phyloP scores from a whole-genome alignment of 1,140 invertebrate species.

The Brachionus paranguensis region DNA sequence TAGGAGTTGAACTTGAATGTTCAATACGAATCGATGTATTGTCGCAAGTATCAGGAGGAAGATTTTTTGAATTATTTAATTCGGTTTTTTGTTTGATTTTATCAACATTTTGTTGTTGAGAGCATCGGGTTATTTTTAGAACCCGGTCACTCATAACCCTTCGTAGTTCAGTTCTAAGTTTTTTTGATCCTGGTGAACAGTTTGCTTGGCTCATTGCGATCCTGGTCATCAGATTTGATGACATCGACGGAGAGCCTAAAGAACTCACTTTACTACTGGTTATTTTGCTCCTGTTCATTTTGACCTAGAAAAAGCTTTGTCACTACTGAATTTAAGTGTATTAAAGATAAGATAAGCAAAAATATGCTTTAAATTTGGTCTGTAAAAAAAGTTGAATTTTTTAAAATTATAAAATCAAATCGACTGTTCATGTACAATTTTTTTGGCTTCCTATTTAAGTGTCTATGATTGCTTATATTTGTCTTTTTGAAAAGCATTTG shows the following conservation, averaged over 20 bases:
- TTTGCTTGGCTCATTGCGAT: background rate
- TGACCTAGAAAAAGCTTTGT: background rate
- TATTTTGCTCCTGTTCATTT: background rate
- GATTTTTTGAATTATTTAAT: slow-evolving; percentile 9
- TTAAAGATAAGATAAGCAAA: background rate
- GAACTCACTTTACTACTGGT: background rate
- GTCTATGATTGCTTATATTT: background rate
- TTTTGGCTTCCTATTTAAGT: background rate
- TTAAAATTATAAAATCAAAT: background rate
- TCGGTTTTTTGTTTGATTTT: background rate
- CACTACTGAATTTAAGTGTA: background rate
- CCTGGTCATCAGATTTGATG: background rate
- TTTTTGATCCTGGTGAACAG: background rate
- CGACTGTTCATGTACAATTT: background rate
- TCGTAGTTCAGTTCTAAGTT: background rate
- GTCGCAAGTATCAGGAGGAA: background rate
- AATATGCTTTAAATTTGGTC: background rate
- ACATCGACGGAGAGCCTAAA: background rate
- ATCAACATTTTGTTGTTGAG: slow-evolving; percentile 15
- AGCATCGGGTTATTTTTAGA: slow-evolving; percentile 17
- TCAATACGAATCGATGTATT: background rate
- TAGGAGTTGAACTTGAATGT: slow-evolving; percentile 1
- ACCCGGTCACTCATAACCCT: slow-evolving; percentile 26
- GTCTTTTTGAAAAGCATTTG: background rate
- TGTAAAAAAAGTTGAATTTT: background rate